Conservation (phyloP, 1,140 invertebrate genomes). For the Papilio xuthus region DNA sequence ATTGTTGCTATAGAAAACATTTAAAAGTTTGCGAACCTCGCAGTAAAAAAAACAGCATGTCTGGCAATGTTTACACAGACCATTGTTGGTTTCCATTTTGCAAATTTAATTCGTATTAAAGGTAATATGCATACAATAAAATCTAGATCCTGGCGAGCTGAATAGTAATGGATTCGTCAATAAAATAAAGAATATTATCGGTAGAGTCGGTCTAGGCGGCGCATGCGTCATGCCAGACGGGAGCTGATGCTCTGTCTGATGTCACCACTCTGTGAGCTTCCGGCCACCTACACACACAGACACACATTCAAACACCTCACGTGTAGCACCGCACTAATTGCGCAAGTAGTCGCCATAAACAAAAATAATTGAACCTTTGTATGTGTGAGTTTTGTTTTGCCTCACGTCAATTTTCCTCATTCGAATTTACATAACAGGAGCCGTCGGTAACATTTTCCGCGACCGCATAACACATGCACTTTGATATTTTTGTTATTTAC, state of each 20-base stretch:
- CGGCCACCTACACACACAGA: constrained; percentile 51
- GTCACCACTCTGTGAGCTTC: constrained; percentile 54
- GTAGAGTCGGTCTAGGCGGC: constrained; percentile 45
- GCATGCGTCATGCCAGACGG: constrained; percentile 55
- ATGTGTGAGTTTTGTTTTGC: constrained; percentile 23
- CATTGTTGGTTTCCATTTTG: constrained; percentile 2
- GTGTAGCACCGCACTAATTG: constrained; percentile 28
- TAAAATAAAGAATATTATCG: constrained; percentile 19
- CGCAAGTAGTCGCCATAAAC: constrained; percentile 18
- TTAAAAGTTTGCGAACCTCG: constrained; percentile 15
- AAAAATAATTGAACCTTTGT: constrained; percentile 20
- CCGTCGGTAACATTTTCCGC: neutral
- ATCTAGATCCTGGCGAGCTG: constrained; percentile 30
- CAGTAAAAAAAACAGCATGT: constrained; percentile 12
- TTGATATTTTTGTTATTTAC: neutral
- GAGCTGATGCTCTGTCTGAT: constrained; percentile 59
- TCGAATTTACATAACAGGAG: constrained; percentile 24
- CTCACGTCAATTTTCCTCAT: constrained; percentile 12
- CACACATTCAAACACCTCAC: constrained; percentile 36
- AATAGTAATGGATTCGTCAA: constrained; percentile 36
- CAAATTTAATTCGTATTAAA: constrained; percentile 23
- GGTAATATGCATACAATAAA: constrained; percentile 38
- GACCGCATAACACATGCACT: neutral
- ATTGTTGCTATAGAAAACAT: constrained; percentile 29
- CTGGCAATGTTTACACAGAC: neutral